Evolutionary conservation across 2,888 invertebrate genomes (phyloP).

Genomic region (Geotrupes spiniger): DNA sequence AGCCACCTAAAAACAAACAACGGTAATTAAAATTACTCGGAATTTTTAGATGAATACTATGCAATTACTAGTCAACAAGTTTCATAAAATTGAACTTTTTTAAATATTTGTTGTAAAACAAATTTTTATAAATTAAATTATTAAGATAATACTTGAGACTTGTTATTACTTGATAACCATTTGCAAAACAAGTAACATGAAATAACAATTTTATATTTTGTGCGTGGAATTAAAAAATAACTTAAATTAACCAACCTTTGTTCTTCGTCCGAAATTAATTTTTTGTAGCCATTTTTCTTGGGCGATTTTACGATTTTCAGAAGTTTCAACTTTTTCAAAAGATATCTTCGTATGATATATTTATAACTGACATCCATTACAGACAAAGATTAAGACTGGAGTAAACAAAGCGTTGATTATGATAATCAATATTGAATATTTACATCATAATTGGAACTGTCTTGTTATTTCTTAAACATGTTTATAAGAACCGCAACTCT

Average conservation of each 20-base stretch:
- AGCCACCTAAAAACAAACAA: constrained; percentile 63
- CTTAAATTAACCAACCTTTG: constrained; percentile 61
- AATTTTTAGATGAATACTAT: not conserved
- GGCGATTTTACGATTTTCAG: constrained; percentile 51
- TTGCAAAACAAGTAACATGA: no score
- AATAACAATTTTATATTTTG: no score
- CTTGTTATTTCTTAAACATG: not conserved
- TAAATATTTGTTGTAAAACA: no score
- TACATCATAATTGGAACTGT: not conserved
- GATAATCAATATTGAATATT: constrained; percentile 4
- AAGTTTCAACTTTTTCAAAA: constrained; percentile 33
- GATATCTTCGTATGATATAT: constrained; percentile 4
- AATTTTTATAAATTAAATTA: no score
- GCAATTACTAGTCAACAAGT: not conserved
- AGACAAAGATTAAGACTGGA: not conserved
- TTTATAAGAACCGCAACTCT: not conserved
- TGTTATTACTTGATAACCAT: no score
- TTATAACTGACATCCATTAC: constrained; percentile 13
- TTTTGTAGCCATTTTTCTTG: constrained; percentile 59
- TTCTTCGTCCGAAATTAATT: constrained; percentile 68
- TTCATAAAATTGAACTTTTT: no score
- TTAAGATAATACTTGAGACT: no score
- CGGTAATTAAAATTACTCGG: constrained; percentile 12
- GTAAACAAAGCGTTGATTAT: constrained; percentile 4
- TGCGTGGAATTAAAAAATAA: no score